phyloP scores from a whole-genome alignment of 2,113 vertebrate species.

The Seriola rivoliana region DNA sequence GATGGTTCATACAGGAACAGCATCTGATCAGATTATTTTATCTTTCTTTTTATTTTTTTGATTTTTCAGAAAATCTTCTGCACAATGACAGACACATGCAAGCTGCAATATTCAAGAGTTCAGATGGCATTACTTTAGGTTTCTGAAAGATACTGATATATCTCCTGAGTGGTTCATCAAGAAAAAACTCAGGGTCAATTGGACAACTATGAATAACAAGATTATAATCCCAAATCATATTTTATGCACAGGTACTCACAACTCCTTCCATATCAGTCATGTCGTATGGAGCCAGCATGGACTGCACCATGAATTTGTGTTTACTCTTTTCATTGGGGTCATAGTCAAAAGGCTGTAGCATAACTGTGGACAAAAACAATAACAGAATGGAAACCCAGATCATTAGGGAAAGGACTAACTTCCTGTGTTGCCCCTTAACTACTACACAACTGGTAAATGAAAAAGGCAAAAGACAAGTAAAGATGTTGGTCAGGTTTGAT shows the following conservation, averaged over 20 bases:
- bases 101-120: conserved; percentile 5
- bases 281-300: conserved; percentile 92
- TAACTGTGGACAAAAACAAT: conserved; percentile 87
- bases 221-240: background rate
- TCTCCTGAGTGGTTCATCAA: background rate
- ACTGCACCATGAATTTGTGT: conserved; percentile 99
- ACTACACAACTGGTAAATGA: background rate
- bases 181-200: background rate
- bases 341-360: conserved; percentile 98
- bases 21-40: background rate
- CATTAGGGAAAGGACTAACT: conserved; percentile 10
- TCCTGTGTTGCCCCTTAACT: conserved; percentile 8
- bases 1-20: background rate
- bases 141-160: background rate
- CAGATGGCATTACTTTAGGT: background rate
- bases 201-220: background rate
- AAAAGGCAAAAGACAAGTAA: background rate
- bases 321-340: conserved; percentile 98
- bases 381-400: background rate
- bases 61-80: background rate
- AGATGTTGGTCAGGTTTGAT: background rate
- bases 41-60: background rate
- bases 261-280: conserved; percentile 96
- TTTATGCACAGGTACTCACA: conserved; percentile 84
- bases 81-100: background rate